Base-by-base conservation (phyloP, 2,113 vertebrate species). In the Polyodon spathula region DNA sequence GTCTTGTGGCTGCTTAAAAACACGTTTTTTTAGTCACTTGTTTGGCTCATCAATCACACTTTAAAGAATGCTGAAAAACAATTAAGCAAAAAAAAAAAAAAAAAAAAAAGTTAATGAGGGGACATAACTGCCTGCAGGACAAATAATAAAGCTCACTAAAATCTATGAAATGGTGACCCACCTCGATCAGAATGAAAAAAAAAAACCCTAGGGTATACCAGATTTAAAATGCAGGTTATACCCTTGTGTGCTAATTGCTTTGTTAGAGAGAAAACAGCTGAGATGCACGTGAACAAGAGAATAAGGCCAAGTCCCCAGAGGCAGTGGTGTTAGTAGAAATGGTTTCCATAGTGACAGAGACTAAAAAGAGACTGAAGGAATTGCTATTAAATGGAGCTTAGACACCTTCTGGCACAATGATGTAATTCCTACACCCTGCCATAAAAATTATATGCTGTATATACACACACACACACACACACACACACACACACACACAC, bases 281-380 rank as follows among this genome's bases (percentile, higher is more conserved):
- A 83, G 84, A 71, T 1, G 56, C 73, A 66, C 55, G 73, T 66
- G 78, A 85, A 77, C 53, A 54, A 56, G 39, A 64, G 76, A 86
- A 85, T 78, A 85, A 86, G 84, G 78, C 85, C 74, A 73, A 74
- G 82, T 82, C 84, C 83, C 85, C 75, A 73, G 87, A 90, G 86
- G 87, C 82, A 76, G 84, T 86, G 69, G 72, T 83, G 79, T 78
- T 76, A 76, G 73, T 79, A 76, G 85, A 78, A 86, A 80, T 37
- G 17, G 91, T 94, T 93, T 78, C 88, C 83, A 90, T 93, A 85
- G 83, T 71, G 75, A 97, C 80, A 4, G 68, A 78, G 79, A 85
- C 74, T 78, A 60, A 80, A 72, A 70, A 73, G 70, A 71, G 66
- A 89, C 78, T 80, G 73, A 82, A 78, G 84, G 86, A 90, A 90